These are phyloP conservation scores for Heteromyza rotundicornis DNA, from an alignment of 2,888 invertebrate genomes.

Conservation along the genomic window DNA sequence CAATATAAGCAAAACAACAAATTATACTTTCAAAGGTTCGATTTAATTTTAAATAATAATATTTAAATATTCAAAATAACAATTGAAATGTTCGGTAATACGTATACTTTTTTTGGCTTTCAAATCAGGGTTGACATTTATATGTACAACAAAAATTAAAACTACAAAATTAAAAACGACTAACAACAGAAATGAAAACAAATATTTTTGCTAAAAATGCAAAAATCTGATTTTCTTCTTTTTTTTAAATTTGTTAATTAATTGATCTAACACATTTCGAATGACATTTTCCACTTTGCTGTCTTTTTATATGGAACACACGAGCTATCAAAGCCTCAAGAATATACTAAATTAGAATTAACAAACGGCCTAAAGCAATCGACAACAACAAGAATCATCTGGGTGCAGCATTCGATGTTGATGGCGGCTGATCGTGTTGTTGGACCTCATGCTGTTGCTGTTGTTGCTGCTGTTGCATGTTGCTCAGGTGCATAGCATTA, in stretches of 20 bases:
- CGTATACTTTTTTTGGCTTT: too few species aligned
- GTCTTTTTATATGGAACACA: background rate
- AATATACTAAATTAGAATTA: background rate
- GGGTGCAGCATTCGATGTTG: background rate
- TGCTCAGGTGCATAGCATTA: conserved; percentile 43
- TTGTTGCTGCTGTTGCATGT: conserved; percentile 21
- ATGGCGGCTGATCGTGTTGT: conserved; percentile 5
- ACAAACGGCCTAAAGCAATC: background rate
- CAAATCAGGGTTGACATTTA: too few species aligned
- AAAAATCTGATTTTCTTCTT: too few species aligned
- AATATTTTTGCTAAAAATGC: conserved; percentile 3
- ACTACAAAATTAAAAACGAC: background rate
- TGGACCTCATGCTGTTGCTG: conserved; percentile 30
- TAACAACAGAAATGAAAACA: background rate
- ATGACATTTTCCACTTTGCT: background rate
- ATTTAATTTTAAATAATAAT: too few species aligned
- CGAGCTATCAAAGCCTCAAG: background rate
- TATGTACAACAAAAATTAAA: conserved; percentile 39
- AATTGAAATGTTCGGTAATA: too few species aligned
- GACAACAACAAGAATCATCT: background rate
- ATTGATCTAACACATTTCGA: background rate
- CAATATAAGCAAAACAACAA: too few species aligned
- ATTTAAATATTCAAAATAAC: too few species aligned
- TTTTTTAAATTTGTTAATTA: background rate
- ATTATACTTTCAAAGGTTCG: too few species aligned